Evolutionary conservation across 2,797 vertebrate genomes (phyloP).

Genomic region (Platyrinchus mystaceus): DNA sequence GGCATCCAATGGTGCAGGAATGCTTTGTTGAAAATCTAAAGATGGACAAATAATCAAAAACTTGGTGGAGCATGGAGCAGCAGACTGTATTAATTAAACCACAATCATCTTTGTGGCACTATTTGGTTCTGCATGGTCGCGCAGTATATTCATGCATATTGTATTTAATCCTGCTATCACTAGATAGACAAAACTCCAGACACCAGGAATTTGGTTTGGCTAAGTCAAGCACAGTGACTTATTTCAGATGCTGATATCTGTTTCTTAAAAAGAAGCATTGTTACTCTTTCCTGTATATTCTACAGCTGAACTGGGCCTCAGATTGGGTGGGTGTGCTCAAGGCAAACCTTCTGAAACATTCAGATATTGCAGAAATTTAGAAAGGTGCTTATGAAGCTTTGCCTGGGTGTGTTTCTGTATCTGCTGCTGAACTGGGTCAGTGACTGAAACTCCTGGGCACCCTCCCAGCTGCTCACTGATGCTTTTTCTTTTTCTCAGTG

Average conservation of each 20-base stretch:
- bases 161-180: not conserved
- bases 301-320: not conserved
- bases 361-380: slow-evolving; percentile 1
- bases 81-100: slow-evolving; percentile 57
- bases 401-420: slow-evolving; percentile 7
- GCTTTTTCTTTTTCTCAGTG: not conserved
- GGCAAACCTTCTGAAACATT: slow-evolving; percentile 11
- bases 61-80: slow-evolving; percentile 17
- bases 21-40: slow-evolving; percentile 59
- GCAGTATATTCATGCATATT: not conserved
- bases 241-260: slow-evolving; percentile 3
- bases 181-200: slow-evolving; percentile 41
- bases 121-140: not conserved
- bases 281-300: not conserved
- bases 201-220: slow-evolving; percentile 42
- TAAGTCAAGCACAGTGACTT: slow-evolving; percentile 13
- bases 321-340: not conserved
- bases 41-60: slow-evolving; percentile 48
- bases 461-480: not conserved
- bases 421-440: slow-evolving; percentile 9
- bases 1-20: slow-evolving; percentile 38
- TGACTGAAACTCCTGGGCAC: not conserved
- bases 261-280: slow-evolving; percentile 15
- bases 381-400: not conserved
- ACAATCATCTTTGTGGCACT: slow-evolving; percentile 17